Evolutionary conservation across 2,888 invertebrate genomes (phyloP), one percentile per base, ranked within the genome.

Genomic region (Athalia circularis): DNA sequence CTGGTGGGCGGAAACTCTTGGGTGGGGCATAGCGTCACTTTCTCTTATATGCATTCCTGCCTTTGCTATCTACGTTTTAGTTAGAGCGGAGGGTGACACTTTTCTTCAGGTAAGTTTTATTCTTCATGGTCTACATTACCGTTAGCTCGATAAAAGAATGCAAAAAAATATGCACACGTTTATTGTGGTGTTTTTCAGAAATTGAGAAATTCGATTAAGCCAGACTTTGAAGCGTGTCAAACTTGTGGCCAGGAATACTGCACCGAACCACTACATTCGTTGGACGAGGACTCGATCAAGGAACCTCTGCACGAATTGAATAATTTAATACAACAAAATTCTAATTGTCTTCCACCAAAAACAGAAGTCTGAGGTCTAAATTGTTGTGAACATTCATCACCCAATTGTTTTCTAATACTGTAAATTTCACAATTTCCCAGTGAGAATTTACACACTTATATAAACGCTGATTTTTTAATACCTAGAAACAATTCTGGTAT

Each of bases 11-110:
- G 95, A 96, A 85, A 94, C 93, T 13, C 91, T 98, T 75, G 98
- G 98, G 64, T 98, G 98, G 98, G 92, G 94, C 83, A 95, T 97
- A 81, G 95, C 97, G 0, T 95, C 95, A 9, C 91, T 96, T 59
- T 97, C 97, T 0, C 92, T 98, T 79, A 90, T 96, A 50, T 97
- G 97, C 90, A 96, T 98, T 88, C 98, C 98, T 8, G 93, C 95
- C 75, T 95, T 95, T 88, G 96, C 96, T 61, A 89, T 96, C 68
- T 93, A 95, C 81, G 94, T 95, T 77, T 90, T 97, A 74, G 87
- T 94, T 77, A 92, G 93, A 85, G 93, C 96, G 7, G 93, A 94
- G 67, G 97, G 97, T 77, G 91, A 93, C 67, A 94, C 92, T 80
- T 92, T 95, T 79, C 91, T 92, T 88, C 94, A 96, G 93, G 97